These are phyloP conservation scores for Upupa epops DNA, from an alignment of 2,113 vertebrate species.

Conservation along the genomic window DNA sequence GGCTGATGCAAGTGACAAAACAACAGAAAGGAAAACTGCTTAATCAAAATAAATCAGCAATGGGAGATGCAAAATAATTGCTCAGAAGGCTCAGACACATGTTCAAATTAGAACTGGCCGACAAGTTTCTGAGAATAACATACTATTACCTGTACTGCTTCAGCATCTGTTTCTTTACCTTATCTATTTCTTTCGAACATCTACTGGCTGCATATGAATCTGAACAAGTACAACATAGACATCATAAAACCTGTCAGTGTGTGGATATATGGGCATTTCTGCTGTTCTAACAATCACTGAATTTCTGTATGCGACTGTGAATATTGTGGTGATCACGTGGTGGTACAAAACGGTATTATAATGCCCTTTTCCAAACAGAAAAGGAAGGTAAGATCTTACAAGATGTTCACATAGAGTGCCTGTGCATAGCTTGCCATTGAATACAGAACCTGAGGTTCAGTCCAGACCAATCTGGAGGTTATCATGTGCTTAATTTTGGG, in stretches of 20 bases:
- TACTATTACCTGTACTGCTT: neutral
- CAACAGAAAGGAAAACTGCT: neutral
- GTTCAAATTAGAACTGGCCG: neutral
- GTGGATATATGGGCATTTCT: neutral
- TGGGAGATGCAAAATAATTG: slow-evolving; percentile 25
- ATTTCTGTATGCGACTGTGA: neutral
- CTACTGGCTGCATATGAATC: neutral
- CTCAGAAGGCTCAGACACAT: neutral
- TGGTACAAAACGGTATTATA: neutral
- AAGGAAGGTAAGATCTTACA: neutral
- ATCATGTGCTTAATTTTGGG: neutral
- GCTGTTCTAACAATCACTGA: neutral
- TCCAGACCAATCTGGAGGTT: neutral
- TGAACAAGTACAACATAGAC: neutral
- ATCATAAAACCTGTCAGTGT: neutral
- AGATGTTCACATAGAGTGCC: neutral
- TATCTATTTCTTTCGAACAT: neutral
- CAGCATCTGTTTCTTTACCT: neutral
- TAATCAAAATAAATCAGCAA: slow-evolving; percentile 27
- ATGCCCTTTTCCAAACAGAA: neutral
- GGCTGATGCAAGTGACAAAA: slow-evolving; percentile 12
- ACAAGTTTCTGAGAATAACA: neutral
- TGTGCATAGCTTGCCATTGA: neutral
- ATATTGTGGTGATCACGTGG: neutral
- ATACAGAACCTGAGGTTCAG: neutral